Conservation (phyloP, 2,888 invertebrate genomes). For the Muschampia plurimacula region DNA sequence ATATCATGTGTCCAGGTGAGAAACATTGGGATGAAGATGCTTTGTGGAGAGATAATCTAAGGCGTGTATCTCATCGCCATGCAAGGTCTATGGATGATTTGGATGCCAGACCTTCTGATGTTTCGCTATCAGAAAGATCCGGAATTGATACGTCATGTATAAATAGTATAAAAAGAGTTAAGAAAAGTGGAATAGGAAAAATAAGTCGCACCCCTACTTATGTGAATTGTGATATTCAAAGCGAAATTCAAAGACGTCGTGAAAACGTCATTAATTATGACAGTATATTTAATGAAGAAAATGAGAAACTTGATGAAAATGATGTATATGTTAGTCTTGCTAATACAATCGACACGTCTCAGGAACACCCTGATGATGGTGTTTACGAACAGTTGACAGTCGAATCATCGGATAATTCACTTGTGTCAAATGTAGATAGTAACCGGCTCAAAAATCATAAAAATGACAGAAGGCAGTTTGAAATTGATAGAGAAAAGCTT, state of each 20-base stretch:
- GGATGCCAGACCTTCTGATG: constrained; percentile 77
- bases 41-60: constrained; percentile 92
- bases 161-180: constrained; percentile 78
- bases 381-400: constrained; percentile 85
- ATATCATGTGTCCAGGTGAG: constrained; percentile 86
- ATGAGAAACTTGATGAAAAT: constrained; percentile 66
- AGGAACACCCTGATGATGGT: constrained; percentile 77
- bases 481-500: constrained; percentile 93
- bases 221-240: constrained; percentile 90
- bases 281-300: constrained; percentile 55
- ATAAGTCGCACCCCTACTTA: constrained; percentile 91
- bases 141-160: constrained; percentile 66
- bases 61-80: constrained; percentile 92
- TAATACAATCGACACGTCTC: constrained; percentile 58
- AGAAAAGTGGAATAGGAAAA: constrained; percentile 68
- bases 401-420: constrained; percentile 60
- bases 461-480: constrained; percentile 78
- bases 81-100: constrained; percentile 94
- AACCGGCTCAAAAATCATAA: constrained; percentile 45
- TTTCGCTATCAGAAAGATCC: constrained; percentile 55
- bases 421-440: constrained; percentile 31
- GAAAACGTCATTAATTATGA: constrained; percentile 49
- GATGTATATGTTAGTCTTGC: constrained; percentile 84
- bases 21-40: constrained; percentile 94
- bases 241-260: constrained; percentile 71